A percentile compares a stretch with the other conserved stretches of the same genome.
Conservation (phyloP, 2,888 invertebrate species). For the Acleris holmiana region DNA sequence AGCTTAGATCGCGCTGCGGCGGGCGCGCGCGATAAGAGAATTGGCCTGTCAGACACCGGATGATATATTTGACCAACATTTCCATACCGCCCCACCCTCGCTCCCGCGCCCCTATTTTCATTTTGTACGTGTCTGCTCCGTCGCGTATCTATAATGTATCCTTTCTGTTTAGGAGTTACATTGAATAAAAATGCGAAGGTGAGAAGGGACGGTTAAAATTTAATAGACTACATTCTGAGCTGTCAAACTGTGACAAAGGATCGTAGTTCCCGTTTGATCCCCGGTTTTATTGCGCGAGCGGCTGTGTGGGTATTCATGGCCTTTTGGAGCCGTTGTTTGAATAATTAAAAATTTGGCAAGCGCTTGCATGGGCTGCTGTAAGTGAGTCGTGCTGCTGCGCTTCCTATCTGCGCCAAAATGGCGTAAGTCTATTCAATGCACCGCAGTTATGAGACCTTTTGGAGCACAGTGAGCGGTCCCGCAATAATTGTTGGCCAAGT, state of each 20-base stretch:
- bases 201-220: slow-evolving; percentile 71
- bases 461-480: background rate
- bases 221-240: slow-evolving; percentile 67
- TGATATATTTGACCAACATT: slow-evolving; percentile 96
- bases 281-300: slow-evolving; percentile 44
- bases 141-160: slow-evolving; percentile 80
- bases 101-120: slow-evolving; percentile 79
- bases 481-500: slow-evolving; percentile 32
- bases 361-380: slow-evolving; percentile 25
- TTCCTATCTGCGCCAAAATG: background rate
- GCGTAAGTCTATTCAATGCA: background rate
- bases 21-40: slow-evolving; percentile 91
- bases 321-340: slow-evolving; percentile 55
- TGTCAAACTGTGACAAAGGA: slow-evolving; percentile 64
- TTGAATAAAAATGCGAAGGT: slow-evolving; percentile 76
- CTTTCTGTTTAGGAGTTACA: slow-evolving; percentile 76
- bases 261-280: slow-evolving; percentile 46
- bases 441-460: slow-evolving; percentile 4
- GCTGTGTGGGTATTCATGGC: slow-evolving; percentile 46
- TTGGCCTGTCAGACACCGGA: slow-evolving; percentile 94
- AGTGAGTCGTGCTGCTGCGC: slow-evolving; percentile 25
- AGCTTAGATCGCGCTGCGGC: slow-evolving; percentile 83
- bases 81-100: slow-evolving; percentile 86
- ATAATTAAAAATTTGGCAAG: slow-evolving; percentile 56
- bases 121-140: slow-evolving; percentile 83